Evolutionary conservation across 2,797 vertebrate species (phyloP).

Genomic region (Tiaroga cobitis): DNA sequence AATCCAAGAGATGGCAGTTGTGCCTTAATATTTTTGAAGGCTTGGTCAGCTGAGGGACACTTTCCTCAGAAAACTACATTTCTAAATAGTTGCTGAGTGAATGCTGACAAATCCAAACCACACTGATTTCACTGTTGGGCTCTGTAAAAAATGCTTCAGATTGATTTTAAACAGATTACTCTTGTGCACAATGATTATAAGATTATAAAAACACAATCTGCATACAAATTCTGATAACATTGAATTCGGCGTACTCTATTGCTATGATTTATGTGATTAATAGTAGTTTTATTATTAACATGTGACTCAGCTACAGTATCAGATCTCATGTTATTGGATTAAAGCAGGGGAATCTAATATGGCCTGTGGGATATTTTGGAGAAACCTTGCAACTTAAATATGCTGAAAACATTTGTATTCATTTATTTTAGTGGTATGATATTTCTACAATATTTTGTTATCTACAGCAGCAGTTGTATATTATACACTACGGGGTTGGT

Average conservation of each 20-base stretch:
- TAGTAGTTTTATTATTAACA: background rate
- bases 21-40: slow-evolving; percentile 36
- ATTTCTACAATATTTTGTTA: background rate
- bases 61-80: slow-evolving; percentile 43
- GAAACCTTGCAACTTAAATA: background rate
- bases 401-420: background rate
- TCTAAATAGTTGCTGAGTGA: slow-evolving; percentile 45
- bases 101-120: slow-evolving; percentile 41
- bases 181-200: background rate
- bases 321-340: background rate
- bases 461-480: background rate
- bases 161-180: slow-evolving; percentile 28
- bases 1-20: slow-evolving; percentile 47
- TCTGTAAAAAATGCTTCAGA: slow-evolving; percentile 42
- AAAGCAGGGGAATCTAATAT: background rate
- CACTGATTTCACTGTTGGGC: slow-evolving; percentile 24
- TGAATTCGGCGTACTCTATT: background rate
- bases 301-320: background rate
- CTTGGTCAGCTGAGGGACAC: slow-evolving; percentile 26
- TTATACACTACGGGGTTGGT: background rate
- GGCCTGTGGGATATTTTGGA: background rate
- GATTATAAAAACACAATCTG: background rate
- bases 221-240: background rate
- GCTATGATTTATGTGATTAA: slow-evolving; percentile 5
- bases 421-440: background rate